Percentiles rank a stretch among this genome's conserved stretches.
Conservation (phyloP, 2,797 vertebrate genomes). For the Schizopygopsis malacanthus region DNA sequence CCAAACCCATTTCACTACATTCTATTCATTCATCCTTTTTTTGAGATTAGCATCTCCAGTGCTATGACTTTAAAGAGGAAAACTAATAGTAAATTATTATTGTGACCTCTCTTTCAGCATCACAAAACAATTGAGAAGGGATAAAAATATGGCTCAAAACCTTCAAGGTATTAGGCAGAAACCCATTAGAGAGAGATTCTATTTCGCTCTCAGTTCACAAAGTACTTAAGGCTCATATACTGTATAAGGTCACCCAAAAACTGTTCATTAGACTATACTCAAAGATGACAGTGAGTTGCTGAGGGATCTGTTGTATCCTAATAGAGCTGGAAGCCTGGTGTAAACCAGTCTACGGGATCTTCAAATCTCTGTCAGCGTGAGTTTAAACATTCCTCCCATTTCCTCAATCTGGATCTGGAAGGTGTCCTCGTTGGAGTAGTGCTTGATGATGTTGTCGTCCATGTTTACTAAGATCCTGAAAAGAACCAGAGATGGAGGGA, state of each 20-base stretch:
- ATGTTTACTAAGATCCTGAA: conserved; percentile 96
- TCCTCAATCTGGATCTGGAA: conserved; percentile 98
- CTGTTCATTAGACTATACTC: not conserved
- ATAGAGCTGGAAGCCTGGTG: conserved; percentile 58
- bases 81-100: conserved; percentile 19
- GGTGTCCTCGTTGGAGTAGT: conserved; percentile 99
- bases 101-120: conserved; percentile 31
- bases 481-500: conserved; percentile 74
- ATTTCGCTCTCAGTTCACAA: conserved; percentile 27
- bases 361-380: conserved; percentile 97
- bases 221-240: conserved; percentile 37
- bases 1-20: conserved; percentile 55
- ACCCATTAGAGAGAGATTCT: not conserved
- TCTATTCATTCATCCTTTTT: conserved; percentile 61
- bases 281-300: not conserved
- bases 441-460: conserved; percentile 99
- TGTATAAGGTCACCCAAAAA: conserved; percentile 3
- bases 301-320: not conserved
- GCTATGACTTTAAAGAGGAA: conserved; percentile 68
- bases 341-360: conserved; percentile 71
- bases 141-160: conserved; percentile 48
- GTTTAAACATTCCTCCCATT: conserved; percentile 88
- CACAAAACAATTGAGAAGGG: conserved; percentile 13
- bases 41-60: conserved; percentile 72
- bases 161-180: conserved; percentile 15